Percentiles rank a stretch among this genome's conserved stretches.
phyloP scores from a whole-genome alignment of 2,888 invertebrate genomes.

The Apantesis nais region DNA sequence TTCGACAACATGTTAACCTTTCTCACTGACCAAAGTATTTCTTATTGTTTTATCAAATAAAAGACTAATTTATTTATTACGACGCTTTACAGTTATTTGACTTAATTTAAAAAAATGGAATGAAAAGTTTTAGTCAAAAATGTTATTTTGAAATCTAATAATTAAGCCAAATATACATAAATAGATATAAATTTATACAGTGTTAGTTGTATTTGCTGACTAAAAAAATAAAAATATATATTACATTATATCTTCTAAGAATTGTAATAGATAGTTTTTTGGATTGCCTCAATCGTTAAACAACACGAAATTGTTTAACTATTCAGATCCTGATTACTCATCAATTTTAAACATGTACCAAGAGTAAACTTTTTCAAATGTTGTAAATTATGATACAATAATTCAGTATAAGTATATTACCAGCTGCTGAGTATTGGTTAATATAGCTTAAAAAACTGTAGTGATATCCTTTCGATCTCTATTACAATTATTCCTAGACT shows the following conservation, averaged over 20 bases:
- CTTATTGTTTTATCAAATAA: background rate
- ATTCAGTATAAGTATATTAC: background rate
- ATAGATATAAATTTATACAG: too few species aligned
- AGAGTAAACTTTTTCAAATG: background rate
- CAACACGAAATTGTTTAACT: background rate
- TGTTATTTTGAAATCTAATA: too few species aligned
- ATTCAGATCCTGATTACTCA: too few species aligned
- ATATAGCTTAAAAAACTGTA: too few species aligned
- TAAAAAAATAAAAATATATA: too few species aligned
- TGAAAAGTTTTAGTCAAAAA: too few species aligned
- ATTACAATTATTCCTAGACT: too few species aligned
- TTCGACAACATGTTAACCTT: background rate
- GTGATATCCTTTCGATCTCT: too few species aligned
- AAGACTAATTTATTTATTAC: background rate
- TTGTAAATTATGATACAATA: background rate
- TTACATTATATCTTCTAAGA: background rate
- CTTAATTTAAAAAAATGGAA: too few species aligned
- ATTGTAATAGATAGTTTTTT: background rate
- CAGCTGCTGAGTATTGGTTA: background rate
- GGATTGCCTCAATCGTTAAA: too few species aligned
- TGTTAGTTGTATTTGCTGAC: too few species aligned
- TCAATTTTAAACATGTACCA: background rate
- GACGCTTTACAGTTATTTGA: background rate
- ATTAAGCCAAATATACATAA: too few species aligned
- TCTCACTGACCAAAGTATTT: background rate